Conservation (phyloP, 2,113 vertebrate genomes). For the Empidonax traillii region DNA sequence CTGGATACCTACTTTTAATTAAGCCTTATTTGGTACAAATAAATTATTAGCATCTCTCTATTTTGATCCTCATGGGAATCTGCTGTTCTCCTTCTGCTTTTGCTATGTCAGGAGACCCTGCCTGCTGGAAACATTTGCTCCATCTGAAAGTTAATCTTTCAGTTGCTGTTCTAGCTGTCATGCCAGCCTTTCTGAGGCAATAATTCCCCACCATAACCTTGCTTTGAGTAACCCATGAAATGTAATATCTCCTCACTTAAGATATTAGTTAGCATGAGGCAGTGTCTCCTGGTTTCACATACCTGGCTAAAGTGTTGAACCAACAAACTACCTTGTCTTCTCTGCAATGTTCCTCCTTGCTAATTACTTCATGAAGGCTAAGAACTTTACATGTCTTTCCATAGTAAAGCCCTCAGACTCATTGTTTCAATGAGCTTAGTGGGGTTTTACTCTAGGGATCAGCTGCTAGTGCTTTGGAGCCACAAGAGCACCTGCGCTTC, state of each 20-base stretch:
- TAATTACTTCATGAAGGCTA: neutral
- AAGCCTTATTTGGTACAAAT: neutral
- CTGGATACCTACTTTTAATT: neutral
- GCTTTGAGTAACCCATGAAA: neutral
- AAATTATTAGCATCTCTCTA: neutral
- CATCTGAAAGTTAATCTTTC: neutral
- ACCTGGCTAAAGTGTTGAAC: neutral
- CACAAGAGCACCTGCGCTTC: neutral
- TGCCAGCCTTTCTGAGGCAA: neutral
- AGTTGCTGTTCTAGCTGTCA: neutral
- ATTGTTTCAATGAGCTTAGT: neutral
- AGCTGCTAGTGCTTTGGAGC: neutral
- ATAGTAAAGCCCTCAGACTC: neutral
- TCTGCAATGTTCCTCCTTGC: neutral
- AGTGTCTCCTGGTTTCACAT: neutral
- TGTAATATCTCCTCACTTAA: neutral
- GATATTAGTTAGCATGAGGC: neutral
- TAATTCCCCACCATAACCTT: neutral
- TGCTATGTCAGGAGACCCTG: neutral
- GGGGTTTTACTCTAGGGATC: neutral
- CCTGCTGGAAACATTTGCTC: neutral
- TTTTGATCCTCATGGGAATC: neutral
- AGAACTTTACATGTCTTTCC: neutral
- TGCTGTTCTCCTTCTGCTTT: neutral
- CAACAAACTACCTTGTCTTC: neutral